These are phyloP conservation scores for Irena cyanogastra DNA, from an alignment of 2,113 vertebrate species.

Conservation along the genomic window DNA sequence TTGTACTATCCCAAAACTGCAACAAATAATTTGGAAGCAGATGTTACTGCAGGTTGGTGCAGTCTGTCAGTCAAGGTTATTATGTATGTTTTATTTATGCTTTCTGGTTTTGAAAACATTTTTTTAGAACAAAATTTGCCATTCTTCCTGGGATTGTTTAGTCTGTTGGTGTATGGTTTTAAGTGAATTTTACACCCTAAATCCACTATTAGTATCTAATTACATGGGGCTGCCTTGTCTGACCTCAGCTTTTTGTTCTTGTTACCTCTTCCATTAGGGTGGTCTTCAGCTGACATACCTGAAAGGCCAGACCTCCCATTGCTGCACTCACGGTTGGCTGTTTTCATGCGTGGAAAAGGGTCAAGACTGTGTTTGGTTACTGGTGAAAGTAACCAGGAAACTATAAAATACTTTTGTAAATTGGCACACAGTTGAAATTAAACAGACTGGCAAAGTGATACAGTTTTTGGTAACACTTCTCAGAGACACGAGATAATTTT, in stretches of 20 bases:
- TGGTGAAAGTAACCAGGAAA: constrained; percentile 60
- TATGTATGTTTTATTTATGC: constrained; percentile 74
- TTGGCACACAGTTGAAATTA: constrained; percentile 59
- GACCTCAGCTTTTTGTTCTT: constrained; percentile 77
- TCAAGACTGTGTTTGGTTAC: constrained; percentile 72
- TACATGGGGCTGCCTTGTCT: constrained; percentile 74
- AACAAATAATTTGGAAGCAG: constrained; percentile 73
- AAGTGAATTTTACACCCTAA: constrained; percentile 85
- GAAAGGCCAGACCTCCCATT: constrained; percentile 76
- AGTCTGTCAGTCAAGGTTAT: constrained; percentile 66
- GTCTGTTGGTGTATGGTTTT: constrained; percentile 80
- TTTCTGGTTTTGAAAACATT: constrained; percentile 75
- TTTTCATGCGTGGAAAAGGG: constrained; percentile 67
- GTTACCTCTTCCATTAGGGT: constrained; percentile 83
- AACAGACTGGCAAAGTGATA: constrained; percentile 40
- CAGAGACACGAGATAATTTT: constrained; percentile 17
- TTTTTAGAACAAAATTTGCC: constrained; percentile 78
- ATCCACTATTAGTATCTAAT: constrained; percentile 87
- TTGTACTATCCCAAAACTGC: constrained; percentile 66
- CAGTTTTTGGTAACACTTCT: constrained; percentile 50
- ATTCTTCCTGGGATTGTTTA: constrained; percentile 86
- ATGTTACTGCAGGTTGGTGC: constrained; percentile 72
- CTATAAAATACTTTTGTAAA: constrained; percentile 41
- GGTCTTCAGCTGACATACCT: constrained; percentile 84
- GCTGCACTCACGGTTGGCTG: constrained; percentile 58